These are phyloP conservation scores for Marmota monax DNA, from an alignment of 2,113 vertebrate species.

Conservation along the genomic window DNA sequence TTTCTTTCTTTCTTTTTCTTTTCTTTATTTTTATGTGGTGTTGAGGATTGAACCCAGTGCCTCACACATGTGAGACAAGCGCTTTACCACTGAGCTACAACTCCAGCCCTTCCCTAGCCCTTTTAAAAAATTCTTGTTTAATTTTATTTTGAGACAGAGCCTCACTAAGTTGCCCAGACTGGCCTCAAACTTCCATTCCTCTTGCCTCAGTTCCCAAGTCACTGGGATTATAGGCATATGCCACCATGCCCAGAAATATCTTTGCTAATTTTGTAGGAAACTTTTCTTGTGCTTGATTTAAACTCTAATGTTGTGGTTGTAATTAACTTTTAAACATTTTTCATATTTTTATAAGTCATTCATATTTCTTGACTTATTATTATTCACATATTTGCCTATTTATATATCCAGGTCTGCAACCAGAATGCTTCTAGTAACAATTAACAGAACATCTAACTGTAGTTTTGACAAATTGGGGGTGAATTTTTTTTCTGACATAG, in stretches of 20 bases:
- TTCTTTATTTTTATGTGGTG: too few relatives aligned
- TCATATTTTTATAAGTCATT: neutral
- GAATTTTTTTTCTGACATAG: neutral
- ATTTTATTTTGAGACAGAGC: too few relatives aligned
- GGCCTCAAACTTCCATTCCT: too few relatives aligned
- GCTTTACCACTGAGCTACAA: too few relatives aligned
- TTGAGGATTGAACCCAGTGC: too few relatives aligned
- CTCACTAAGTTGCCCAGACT: too few relatives aligned
- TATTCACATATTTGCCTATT: neutral
- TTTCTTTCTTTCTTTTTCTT: too few relatives aligned
- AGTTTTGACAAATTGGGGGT: neutral
- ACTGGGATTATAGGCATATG: too few relatives aligned
- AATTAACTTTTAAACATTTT: constrained; percentile 10
- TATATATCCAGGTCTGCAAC: neutral
- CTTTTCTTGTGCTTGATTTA: neutral
- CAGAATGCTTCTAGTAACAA: neutral
- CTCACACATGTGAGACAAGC: too few relatives aligned
- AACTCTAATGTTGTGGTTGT: constrained; percentile 38
- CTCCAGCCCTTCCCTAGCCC: too few relatives aligned
- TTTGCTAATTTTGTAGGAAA: constrained; percentile 7
- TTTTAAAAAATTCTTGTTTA: too few relatives aligned
- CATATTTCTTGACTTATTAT: neutral
- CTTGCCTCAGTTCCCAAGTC: too few relatives aligned
- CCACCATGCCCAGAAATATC: neutral
- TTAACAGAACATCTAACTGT: constrained; percentile 5